Evolutionary conservation across 2,113 vertebrate species (phyloP).

Genomic region (Ovibos moschatus): DNA sequence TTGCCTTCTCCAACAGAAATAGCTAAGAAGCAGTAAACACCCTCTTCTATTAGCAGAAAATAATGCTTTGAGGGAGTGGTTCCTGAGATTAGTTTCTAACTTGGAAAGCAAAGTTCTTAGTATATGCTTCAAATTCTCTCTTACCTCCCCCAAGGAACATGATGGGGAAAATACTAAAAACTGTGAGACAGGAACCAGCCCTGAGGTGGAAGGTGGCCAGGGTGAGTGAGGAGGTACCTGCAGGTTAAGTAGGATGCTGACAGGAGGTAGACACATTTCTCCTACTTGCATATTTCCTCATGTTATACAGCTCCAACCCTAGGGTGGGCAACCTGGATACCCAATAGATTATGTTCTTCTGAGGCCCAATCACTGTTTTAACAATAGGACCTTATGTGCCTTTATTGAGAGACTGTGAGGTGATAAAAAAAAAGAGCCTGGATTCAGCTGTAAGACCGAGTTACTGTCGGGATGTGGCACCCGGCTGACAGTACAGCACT

Average conservation of each 20-base stretch:
- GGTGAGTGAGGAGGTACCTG: background rate
- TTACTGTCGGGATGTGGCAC: background rate
- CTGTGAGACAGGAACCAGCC: background rate
- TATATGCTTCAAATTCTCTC: background rate
- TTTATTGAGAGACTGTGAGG: background rate
- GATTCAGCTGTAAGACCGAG: background rate
- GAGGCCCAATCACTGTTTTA: background rate
- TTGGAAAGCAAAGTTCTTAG: background rate
- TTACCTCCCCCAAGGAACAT: background rate
- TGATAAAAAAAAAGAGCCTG: background rate
- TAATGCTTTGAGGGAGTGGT: background rate
- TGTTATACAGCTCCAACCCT: background rate
- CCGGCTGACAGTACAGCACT: fast-evolving
- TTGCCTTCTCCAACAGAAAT: background rate
- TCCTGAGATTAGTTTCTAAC: background rate
- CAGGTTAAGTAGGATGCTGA: background rate
- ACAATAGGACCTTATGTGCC: background rate
- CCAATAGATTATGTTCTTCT: background rate
- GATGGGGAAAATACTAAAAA: background rate
- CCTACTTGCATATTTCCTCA: background rate
- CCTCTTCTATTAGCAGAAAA: background rate
- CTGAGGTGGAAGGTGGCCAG: background rate
- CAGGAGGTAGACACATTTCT: background rate
- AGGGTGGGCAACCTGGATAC: no score
- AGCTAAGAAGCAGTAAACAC: background rate